Evolutionary conservation across 2,113 vertebrate genomes (phyloP).

Genomic region (crab-eating macaque (Macaca fascicularis)): DNA sequence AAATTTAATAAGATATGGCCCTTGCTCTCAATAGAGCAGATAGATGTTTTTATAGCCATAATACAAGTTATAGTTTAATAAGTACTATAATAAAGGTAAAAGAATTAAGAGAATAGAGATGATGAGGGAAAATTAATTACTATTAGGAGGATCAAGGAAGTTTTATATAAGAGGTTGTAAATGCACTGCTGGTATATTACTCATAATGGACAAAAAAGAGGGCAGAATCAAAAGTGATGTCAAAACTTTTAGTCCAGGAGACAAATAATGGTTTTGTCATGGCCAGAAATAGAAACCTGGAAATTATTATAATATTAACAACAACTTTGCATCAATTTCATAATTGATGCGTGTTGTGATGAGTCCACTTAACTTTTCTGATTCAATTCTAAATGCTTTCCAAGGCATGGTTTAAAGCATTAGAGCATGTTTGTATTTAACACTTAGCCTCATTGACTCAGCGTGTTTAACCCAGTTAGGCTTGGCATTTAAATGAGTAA

Average conservation of each 20-base stretch:
- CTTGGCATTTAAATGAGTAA: constrained; percentile 22
- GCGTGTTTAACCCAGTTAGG: not conserved
- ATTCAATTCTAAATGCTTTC: constrained; percentile 38
- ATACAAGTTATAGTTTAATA: not conserved
- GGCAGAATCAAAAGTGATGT: not conserved
- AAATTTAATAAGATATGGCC: not conserved
- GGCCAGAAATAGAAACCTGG: not conserved
- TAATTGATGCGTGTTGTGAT: not conserved
- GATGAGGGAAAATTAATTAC: not conserved
- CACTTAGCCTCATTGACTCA: not conserved
- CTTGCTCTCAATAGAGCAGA: not conserved
- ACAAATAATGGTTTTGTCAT: not conserved
- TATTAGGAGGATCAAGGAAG: not conserved
- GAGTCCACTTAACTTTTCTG: not conserved
- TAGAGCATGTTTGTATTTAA: not conserved
- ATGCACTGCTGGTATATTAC: not conserved
- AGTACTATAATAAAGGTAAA: not conserved
- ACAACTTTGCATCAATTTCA: not conserved
- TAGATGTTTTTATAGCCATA: not conserved
- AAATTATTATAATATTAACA: not conserved
- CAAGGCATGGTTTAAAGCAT: not conserved
- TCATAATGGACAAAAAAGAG: not conserved
- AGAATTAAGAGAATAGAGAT: not conserved
- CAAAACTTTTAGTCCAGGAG: not conserved
- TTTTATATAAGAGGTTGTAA: constrained; percentile 5